A percentile compares a stretch with the other conserved stretches of the same genome.
These are phyloP conservation scores for Hipparchia sbordonii DNA, from an alignment of 2,888 invertebrate species.

Conservation along the genomic window DNA sequence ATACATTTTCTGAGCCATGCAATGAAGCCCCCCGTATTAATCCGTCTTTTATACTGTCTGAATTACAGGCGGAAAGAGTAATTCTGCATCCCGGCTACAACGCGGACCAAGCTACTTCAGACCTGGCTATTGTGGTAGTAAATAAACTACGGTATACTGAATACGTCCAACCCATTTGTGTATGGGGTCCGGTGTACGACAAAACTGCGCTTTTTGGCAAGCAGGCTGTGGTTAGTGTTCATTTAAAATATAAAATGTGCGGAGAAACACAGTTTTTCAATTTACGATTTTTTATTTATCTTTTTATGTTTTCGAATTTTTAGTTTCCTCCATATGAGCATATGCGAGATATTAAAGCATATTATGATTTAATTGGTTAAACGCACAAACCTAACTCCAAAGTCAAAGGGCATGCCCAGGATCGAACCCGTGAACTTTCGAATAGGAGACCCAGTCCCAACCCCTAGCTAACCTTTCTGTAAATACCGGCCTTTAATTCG, in stretches of 20 bases:
- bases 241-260: neutral
- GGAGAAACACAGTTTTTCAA: no score
- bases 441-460: no score
- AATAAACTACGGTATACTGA: conserved; percentile 59
- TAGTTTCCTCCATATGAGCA: no score
- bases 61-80: conserved; percentile 60
- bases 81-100: conserved; percentile 67
- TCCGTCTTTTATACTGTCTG: conserved; percentile 32
- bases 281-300: neutral
- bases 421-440: no score
- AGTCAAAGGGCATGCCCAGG: no score
- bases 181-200: conserved; percentile 73
- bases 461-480: no score
- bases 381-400: no score
- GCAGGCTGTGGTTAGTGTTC: conserved; percentile 61
- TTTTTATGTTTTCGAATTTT: conserved; percentile 1
- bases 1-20: conserved; percentile 7
- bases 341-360: no score
- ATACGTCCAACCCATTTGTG: conserved; percentile 71
- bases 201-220: conserved; percentile 60
- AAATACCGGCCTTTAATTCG: no score
- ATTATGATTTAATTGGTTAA: no score
- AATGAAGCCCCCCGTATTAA: conserved; percentile 29
- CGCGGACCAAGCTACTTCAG: conserved; percentile 58
- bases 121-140: conserved; percentile 69